Percentiles rank a stretch among this genome's conserved stretches.
phyloP scores from a whole-genome alignment of 2,888 invertebrate species.

The Endomychus coccineus region DNA sequence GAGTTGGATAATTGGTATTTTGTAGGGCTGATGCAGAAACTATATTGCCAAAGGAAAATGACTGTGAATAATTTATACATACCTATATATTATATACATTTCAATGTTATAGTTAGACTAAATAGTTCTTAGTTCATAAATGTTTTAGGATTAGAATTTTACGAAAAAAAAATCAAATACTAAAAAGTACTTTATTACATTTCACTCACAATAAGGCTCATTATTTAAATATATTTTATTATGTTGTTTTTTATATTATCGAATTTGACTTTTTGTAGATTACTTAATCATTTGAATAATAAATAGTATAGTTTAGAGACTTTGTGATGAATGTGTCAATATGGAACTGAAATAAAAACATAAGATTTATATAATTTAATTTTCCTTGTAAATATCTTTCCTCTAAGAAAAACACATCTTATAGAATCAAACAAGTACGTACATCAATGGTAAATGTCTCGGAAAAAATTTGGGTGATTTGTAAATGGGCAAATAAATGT shows the following conservation, averaged over 20 bases:
- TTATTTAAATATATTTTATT: constrained; percentile 15
- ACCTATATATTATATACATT: constrained; percentile 37
- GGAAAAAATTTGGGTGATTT: too few species aligned
- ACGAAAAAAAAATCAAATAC: constrained; percentile 25
- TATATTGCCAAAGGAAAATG: constrained; percentile 42
- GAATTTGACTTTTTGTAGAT: constrained; percentile 16
- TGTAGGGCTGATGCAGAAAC: constrained; percentile 31
- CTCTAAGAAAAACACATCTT: too few species aligned
- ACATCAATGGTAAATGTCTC: too few species aligned
- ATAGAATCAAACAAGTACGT: too few species aligned
- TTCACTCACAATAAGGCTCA: constrained; percentile 27
- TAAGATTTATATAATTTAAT: neutral
- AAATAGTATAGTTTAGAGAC: constrained; percentile 27
- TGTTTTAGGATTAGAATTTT: constrained; percentile 30
- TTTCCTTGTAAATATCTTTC: too few species aligned
- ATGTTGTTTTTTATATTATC: constrained; percentile 18
- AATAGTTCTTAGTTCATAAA: constrained; percentile 32
- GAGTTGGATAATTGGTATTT: constrained; percentile 22
- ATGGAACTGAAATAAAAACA: constrained; percentile 34
- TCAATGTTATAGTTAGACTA: constrained; percentile 36
- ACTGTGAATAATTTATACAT: constrained; percentile 42
- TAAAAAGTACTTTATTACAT: constrained; percentile 26
- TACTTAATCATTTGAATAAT: constrained; percentile 19
- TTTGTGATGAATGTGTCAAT: constrained; percentile 37
- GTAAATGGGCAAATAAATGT: too few species aligned